Percentiles rank a stretch among this genome's conserved stretches.
Conservation (phyloP, 92 coral and sea anemone genomes). For the Actinostola sp. region DNA sequence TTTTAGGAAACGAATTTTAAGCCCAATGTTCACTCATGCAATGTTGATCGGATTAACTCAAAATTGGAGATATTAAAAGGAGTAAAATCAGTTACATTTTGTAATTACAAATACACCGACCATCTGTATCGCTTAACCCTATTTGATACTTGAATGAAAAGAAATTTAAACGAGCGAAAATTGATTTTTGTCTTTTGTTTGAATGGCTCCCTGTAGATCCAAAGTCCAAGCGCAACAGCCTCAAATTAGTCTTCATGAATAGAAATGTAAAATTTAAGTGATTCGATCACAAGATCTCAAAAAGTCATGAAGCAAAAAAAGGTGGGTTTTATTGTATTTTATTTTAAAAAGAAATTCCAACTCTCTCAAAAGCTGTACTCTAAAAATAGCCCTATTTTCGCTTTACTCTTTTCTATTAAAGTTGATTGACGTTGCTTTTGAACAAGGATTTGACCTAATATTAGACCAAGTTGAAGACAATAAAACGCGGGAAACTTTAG, state of each 20-base stretch:
- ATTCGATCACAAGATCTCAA: neutral
- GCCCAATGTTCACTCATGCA: too few relatives aligned
- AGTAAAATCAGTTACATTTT: conserved; percentile 3
- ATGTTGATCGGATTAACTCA: neutral
- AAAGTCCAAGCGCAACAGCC: neutral
- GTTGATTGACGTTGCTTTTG: conserved; percentile 7
- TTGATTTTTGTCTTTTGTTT: conserved; percentile 24
- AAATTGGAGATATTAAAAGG: conserved; percentile 1
- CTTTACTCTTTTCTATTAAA: neutral
- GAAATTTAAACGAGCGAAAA: conserved; percentile 12
- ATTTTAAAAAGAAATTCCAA: too few relatives aligned
- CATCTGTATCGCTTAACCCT: conserved; percentile 22
- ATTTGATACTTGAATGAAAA: conserved; percentile 15
- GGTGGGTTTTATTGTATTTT: too few relatives aligned
- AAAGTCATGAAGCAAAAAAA: conserved; percentile 6
- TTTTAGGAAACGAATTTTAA: too few relatives aligned
- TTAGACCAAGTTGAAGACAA: neutral
- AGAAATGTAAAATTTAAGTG: neutral
- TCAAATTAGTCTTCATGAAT: neutral
- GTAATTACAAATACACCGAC: conserved; percentile 3
- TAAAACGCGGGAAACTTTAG: conserved; percentile 1
- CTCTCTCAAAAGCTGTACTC: too few relatives aligned
- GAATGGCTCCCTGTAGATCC: conserved; percentile 11
- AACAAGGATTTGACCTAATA: neutral
- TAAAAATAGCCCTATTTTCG: neutral